phyloP scores from a whole-genome alignment of 2,113 vertebrate genomes.

The Scolopax mira region DNA sequence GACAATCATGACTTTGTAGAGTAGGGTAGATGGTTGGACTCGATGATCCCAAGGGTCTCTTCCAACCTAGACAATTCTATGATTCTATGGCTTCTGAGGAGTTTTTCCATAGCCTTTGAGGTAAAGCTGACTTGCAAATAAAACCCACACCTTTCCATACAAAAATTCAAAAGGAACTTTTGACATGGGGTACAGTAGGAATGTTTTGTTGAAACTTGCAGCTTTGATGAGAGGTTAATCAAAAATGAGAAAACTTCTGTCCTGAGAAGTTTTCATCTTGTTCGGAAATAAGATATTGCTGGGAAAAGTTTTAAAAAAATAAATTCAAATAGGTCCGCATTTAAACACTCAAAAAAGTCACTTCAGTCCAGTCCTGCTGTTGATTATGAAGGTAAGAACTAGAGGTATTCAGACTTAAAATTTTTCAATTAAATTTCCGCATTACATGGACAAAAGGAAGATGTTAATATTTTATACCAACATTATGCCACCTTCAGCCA shows the following conservation, averaged over 20 bases:
- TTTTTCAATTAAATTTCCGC: not conserved
- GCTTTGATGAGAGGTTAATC: not conserved
- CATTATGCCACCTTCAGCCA: not conserved
- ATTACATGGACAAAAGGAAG: not conserved
- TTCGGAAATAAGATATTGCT: not conserved
- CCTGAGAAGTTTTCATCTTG: not conserved
- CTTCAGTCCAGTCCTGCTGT: not conserved
- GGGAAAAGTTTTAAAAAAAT: not conserved
- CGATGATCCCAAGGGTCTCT: too few relatives aligned
- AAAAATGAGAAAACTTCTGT: not conserved
- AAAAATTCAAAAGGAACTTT: not conserved
- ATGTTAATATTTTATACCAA: not conserved
- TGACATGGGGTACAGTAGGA: not conserved
- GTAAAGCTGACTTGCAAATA: not conserved
- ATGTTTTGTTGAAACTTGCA: not conserved
- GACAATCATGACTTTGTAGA: fast-evolving
- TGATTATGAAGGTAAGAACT: not conserved
- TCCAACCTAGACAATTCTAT: too few relatives aligned
- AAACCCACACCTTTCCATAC: not conserved
- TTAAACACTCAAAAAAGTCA: not conserved
- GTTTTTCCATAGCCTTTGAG: not conserved
- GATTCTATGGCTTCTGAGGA: not conserved
- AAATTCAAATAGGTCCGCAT: not conserved
- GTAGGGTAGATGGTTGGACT: too few relatives aligned
- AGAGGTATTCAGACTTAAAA: not conserved